These are phyloP conservation scores for Synanthedon andrenaeformis DNA, from an alignment of 2,888 invertebrate genomes.

Conservation along the genomic window DNA sequence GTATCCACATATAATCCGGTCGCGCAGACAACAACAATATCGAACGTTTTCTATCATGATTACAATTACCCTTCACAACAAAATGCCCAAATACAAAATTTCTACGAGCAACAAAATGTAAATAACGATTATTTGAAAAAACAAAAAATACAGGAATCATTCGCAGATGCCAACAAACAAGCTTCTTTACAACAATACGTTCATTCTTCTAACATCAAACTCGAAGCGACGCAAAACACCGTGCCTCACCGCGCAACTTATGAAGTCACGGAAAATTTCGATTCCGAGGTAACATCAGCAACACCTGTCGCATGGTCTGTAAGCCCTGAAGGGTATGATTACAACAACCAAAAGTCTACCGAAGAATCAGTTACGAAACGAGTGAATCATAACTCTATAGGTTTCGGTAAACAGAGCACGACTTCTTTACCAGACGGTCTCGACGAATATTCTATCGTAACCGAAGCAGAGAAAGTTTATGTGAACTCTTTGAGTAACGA, in stretches of 20 bases:
- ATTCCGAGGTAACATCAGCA: constrained; percentile 42
- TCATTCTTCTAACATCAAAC: constrained; percentile 27
- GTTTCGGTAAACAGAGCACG: constrained; percentile 32
- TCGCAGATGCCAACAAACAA: constrained; percentile 47
- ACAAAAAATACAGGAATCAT: constrained; percentile 39
- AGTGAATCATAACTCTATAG: constrained; percentile 20
- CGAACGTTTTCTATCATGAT: constrained; percentile 28
- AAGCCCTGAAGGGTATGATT: constrained; percentile 35
- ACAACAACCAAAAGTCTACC: constrained; percentile 27
- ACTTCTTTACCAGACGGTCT: constrained; percentile 36
- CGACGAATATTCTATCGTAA: constrained; percentile 55
- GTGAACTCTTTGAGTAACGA: constrained; percentile 56
- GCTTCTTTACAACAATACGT: constrained; percentile 32
- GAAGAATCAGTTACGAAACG: constrained; percentile 35
- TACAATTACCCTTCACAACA: constrained; percentile 38
- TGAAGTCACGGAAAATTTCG: constrained; percentile 54
- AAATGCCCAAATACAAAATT: constrained; percentile 38
- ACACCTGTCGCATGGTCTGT: constrained; percentile 45
- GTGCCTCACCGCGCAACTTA: constrained; percentile 38
- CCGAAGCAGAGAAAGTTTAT: constrained; percentile 51
- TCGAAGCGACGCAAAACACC: constrained; percentile 19
- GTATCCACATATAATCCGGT: constrained; percentile 52
- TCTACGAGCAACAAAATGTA: constrained; percentile 30
- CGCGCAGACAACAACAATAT: constrained; percentile 34
- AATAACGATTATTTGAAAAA: constrained; percentile 42